Percentiles rank a stretch among this genome's conserved stretches.
phyloP scores from a whole-genome alignment of 2,113 vertebrate species.

The Nettapus auritus region DNA sequence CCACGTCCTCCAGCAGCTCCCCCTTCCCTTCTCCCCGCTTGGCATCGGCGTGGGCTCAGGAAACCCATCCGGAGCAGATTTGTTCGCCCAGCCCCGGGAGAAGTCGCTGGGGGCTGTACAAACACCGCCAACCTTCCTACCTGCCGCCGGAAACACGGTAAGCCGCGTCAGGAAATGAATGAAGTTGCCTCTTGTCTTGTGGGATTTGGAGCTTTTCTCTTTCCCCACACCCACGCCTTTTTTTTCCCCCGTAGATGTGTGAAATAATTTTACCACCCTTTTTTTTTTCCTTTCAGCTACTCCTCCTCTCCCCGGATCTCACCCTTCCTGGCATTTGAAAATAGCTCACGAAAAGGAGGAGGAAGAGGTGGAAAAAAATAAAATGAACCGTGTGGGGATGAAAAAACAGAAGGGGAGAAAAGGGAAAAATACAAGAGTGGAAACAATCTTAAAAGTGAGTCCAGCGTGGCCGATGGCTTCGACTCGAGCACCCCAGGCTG shows the following conservation, averaged over 20 bases:
- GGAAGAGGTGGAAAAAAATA: not conserved
- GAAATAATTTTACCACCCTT: slow-evolving; percentile 43
- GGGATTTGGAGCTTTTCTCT: slow-evolving; percentile 33
- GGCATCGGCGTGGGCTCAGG: not conserved
- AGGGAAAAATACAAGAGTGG: not conserved
- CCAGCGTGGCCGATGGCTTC: not conserved
- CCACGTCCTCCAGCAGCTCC: not conserved
- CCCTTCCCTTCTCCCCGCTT: not conserved
- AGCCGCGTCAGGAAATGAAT: not conserved
- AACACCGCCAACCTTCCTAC: not conserved
- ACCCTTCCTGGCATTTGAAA: slow-evolving; percentile 58
- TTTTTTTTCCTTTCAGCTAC: not conserved
- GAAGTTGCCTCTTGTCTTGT: slow-evolving; percentile 16
- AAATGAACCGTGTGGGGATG: slow-evolving; percentile 31
- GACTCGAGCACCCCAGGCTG: not conserved
- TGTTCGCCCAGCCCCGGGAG: not conserved
- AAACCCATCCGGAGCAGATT: not conserved
- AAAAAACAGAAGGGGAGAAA: not conserved
- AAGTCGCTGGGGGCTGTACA: not conserved
- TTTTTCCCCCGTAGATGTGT: not conserved
- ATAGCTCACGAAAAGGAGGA: slow-evolving; percentile 48
- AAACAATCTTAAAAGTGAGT: slow-evolving; percentile 1
- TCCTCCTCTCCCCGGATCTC: slow-evolving; percentile 53
- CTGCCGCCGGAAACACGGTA: not conserved
- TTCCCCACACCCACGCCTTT: slow-evolving; percentile 22